Base-by-base conservation (phyloP, 2,113 vertebrate genomes). In the Notothenia rossii region DNA sequence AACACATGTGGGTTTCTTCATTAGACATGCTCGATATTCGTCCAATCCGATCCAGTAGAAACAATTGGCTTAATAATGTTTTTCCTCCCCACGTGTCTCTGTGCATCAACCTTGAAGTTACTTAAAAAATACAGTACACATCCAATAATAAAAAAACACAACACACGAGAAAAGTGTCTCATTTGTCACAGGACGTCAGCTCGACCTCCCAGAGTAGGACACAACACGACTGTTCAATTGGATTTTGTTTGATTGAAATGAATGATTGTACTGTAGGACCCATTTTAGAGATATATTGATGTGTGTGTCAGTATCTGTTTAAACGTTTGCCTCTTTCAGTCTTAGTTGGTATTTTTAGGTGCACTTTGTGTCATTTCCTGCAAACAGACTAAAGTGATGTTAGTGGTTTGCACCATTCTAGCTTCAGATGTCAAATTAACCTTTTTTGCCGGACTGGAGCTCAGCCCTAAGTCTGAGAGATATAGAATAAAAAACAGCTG, bases 1-100 rank as follows among this genome's bases (percentile, higher is more conserved):
- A 51, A 73, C 48, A 33, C 46, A 50, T 68, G 62, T 77, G 63
- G n/a, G 4, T 50, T 74, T 71, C 65, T 63, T 55, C 56, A 36
- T 36, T 71, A 64, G 40, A 43, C 4, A 2, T 54, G 58, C 50
- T 74, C 69, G 14, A 70, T 36, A 43, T 80, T 76, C 55, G 49
- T 61, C 22, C 53, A 49, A 20, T 20, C n/a, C 40, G 40, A 55
- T 65, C 14, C 25, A 49, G 65, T 17, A 10, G 17, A 65, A 46
- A 70, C 40, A 55, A 43, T 60, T 55, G 2, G 3, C 11, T 29
- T 7, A 62, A 55, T 61, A 20, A 1, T 18, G 18, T 40, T n/a
- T 75, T 45, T 10, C 36, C 36, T 36, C 36, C 33, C 36, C 3
- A 2, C 20, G 50, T 2, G 29, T 64, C 45, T 43, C n/a, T 1